Evolutionary conservation across 2,113 vertebrate genomes (phyloP).

Genomic region (Peromyscus californicus): DNA sequence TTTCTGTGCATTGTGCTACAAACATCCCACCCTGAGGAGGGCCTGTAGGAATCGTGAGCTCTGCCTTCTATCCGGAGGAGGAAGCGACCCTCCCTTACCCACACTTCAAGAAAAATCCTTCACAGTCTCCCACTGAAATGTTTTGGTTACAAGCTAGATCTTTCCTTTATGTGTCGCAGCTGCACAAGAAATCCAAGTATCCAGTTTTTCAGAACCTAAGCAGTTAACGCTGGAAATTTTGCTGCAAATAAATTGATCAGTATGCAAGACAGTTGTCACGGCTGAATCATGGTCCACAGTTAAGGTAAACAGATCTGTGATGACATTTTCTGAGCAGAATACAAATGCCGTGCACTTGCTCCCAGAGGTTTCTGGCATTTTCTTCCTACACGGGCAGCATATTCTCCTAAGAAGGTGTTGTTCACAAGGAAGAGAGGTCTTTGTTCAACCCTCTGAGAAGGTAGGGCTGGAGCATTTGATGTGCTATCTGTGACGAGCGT

Average conservation of each 20-base stretch:
- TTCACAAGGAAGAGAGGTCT: conserved; percentile 73
- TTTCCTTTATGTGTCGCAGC: background rate
- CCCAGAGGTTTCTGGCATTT: conserved; percentile 87
- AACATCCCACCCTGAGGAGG: background rate
- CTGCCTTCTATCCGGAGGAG: background rate
- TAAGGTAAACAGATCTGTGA: conserved; percentile 91
- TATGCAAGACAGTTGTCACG: conserved; percentile 90
- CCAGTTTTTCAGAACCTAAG: conserved; percentile 84
- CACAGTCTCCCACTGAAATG: background rate
- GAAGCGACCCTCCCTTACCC: background rate
- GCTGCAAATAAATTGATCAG: conserved; percentile 90
- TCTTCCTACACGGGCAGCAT: conserved; percentile 83
- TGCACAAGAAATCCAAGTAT: conserved; percentile 47
- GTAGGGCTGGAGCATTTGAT: conserved; percentile 81
- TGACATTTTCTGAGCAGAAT: conserved; percentile 91
- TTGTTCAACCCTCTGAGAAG: conserved; percentile 83
- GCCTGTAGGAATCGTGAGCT: background rate
- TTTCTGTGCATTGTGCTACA: background rate
- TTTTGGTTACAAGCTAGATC: background rate
- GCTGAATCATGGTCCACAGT: conserved; percentile 90
- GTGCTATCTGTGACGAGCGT: conserved; percentile 62
- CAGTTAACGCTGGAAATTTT: conserved; percentile 86
- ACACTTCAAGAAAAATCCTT: background rate
- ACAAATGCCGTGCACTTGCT: conserved; percentile 87
- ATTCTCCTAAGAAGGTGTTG: conserved; percentile 82